Evolutionary conservation across 2,113 vertebrate genomes (phyloP).

Genomic region (Bos javanicus): DNA sequence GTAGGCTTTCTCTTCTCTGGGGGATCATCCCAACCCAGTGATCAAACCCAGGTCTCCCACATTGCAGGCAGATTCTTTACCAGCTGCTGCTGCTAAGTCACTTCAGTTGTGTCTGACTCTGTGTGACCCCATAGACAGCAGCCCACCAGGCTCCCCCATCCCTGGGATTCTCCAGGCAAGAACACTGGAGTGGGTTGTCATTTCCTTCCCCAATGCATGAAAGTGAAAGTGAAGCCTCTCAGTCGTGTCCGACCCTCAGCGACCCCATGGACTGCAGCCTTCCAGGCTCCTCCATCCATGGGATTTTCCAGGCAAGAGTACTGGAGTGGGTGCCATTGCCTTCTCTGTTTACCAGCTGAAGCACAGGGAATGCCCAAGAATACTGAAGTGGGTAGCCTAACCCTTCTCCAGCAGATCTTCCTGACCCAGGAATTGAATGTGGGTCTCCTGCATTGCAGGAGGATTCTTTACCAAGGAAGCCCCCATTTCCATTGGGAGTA

Average conservation of each 20-base stretch:
- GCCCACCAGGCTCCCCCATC: no score
- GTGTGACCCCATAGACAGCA: no score
- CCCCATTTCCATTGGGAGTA: neutral
- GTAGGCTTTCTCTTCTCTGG: neutral
- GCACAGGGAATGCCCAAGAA: neutral
- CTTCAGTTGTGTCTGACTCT: no score
- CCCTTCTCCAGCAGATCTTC: neutral
- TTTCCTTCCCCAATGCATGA: no score
- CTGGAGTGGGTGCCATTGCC: no score
- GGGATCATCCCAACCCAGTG: neutral
- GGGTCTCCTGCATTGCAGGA: neutral
- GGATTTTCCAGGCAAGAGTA: no score
- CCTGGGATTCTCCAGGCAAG: no score
- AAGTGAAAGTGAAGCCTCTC: no score
- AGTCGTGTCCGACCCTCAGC: no score
- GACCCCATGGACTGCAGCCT: no score
- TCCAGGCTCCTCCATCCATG: no score
- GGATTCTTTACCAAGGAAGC: neutral
- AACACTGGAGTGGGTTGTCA: no score
- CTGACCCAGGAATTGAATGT: fast-evolving
- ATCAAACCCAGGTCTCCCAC: neutral
- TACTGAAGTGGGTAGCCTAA: neutral
- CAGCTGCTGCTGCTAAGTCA: neutral
- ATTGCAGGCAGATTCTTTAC: neutral
- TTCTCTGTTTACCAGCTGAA: neutral